Conservation (phyloP, 1,140 invertebrate species). For the Caerostris darwini region DNA sequence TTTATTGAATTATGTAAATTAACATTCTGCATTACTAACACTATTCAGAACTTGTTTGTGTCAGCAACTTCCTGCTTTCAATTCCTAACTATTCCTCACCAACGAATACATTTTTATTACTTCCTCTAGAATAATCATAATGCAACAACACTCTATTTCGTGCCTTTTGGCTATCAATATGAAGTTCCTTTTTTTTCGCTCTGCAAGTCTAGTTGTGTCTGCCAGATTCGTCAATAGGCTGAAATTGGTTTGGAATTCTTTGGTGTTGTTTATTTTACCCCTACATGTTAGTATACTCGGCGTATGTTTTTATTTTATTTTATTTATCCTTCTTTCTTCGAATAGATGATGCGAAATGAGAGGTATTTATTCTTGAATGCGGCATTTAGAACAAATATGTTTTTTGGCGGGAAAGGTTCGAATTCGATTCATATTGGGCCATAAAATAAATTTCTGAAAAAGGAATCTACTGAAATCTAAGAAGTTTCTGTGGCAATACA, state of each 20-base stretch:
- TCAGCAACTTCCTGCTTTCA: too few species aligned
- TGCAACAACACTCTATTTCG: background rate
- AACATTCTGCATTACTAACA: background rate
- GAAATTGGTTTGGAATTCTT: constrained; percentile 32
- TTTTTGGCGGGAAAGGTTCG: background rate
- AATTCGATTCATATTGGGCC: background rate
- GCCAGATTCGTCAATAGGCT: background rate
- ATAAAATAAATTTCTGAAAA: background rate
- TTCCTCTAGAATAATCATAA: background rate
- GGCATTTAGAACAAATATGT: constrained; percentile 13
- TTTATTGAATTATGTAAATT: background rate
- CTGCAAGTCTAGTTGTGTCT: background rate
- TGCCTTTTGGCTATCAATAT: constrained; percentile 33
- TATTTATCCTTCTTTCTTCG: background rate
- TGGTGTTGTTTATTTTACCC: background rate
- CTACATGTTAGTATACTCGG: background rate
- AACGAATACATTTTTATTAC: background rate
- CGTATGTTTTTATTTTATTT: background rate
- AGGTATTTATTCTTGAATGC: background rate
- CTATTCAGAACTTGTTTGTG: background rate
- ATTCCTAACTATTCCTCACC: background rate
- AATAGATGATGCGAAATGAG: background rate
- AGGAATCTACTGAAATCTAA: background rate
- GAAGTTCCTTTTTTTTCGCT: background rate
- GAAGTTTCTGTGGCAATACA: too few species aligned